Conservation (phyloP, 1,140 invertebrate genomes). For the Macrosteles quadrilineatus region DNA sequence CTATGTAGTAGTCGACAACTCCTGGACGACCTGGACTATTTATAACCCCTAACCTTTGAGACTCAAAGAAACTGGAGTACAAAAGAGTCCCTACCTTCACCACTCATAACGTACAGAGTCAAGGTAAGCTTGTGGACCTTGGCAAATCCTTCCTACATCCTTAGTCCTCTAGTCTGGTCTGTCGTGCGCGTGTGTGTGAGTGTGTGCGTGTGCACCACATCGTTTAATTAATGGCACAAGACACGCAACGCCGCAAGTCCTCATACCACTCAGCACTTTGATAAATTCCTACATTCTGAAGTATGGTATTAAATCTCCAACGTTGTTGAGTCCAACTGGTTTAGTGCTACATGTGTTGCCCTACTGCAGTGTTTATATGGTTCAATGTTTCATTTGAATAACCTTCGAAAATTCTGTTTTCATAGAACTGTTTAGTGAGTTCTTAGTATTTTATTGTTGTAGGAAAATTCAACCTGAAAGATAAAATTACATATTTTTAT, state of each 20-base stretch:
- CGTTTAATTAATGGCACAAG: slow-evolving; percentile 8
- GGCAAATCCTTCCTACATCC: slow-evolving; percentile 13
- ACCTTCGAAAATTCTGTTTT: too few species aligned
- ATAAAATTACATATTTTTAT: too few species aligned
- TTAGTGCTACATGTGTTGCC: too few species aligned
- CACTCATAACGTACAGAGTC: not conserved
- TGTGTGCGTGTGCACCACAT: not conserved
- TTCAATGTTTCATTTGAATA: too few species aligned
- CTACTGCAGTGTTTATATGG: too few species aligned
- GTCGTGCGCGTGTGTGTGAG: not conserved
- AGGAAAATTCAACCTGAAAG: too few species aligned
- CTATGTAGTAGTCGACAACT: not conserved
- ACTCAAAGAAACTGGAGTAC: slow-evolving; percentile 8
- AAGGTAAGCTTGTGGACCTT: not conserved
- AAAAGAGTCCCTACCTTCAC: slow-evolving; percentile 2
- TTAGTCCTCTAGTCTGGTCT: not conserved
- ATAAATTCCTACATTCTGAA: too few species aligned
- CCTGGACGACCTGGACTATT: not conserved
- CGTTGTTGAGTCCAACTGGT: too few species aligned
- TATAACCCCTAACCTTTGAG: slow-evolving; percentile 20
- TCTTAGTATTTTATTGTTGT: too few species aligned
- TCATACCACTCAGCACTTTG: too few species aligned
- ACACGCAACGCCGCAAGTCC: not conserved
- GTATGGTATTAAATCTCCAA: too few species aligned
- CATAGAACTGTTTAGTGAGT: too few species aligned